phyloP scores from a whole-genome alignment of 2,113 vertebrate species.

The Heloderma charlesbogerti region DNA sequence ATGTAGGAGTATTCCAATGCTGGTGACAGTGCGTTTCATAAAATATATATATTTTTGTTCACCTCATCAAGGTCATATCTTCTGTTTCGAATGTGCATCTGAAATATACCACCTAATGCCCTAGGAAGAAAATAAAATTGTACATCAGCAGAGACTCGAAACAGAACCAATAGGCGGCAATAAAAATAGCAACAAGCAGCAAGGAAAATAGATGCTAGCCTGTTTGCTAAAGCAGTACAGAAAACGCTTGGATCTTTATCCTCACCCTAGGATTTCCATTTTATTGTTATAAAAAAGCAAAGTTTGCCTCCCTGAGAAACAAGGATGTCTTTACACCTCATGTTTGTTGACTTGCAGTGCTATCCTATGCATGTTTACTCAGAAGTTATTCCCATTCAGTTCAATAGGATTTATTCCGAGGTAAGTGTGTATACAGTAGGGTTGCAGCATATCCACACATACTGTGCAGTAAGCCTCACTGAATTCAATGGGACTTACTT shows the following conservation, averaged over 20 bases:
- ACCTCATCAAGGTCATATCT: constrained; percentile 64
- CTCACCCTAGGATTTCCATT: background rate
- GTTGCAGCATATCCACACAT: background rate
- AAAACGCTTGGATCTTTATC: background rate
- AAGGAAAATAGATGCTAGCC: constrained; percentile 36
- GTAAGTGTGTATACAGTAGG: background rate
- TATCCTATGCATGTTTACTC: no score
- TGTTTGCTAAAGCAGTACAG: constrained; percentile 29
- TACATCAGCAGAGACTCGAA: constrained; percentile 25
- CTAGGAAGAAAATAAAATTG: constrained; percentile 53
- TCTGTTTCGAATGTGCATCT: constrained; percentile 65
- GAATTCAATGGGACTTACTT: background rate
- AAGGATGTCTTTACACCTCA: background rate
- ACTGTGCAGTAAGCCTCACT: background rate
- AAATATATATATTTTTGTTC: constrained; percentile 38
- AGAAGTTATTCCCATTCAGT: background rate
- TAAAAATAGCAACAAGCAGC: constrained; percentile 44
- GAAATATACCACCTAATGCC: constrained; percentile 61
- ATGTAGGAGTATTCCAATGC: constrained; percentile 44
- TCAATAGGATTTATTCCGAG: background rate
- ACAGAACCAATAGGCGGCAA: constrained; percentile 5
- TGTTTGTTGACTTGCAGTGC: background rate
- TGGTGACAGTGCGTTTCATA: constrained; percentile 60
- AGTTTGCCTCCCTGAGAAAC: background rate
- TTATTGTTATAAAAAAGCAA: background rate